Evolutionary conservation across 2,888 invertebrate genomes (phyloP), one percentile per base, ranked within the genome.

Genomic region (Eilema caniola): DNA sequence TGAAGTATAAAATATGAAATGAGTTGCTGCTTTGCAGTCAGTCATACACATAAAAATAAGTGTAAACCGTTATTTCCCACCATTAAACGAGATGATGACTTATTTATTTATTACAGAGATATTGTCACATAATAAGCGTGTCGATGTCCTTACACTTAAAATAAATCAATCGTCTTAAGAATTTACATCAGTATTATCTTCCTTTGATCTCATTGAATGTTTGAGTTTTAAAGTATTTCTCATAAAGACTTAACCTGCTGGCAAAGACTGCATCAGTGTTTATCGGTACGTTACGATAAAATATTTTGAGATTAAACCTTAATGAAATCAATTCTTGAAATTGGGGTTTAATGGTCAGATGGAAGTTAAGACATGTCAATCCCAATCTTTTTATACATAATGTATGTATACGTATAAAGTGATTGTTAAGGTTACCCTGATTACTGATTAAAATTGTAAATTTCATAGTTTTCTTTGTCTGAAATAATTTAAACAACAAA

Each of bases 141-240:
- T 86, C 83, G 81, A 86, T 85, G 85, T 86, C 84, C 78, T 78
- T 77, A 83, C 76, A 83, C 82, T 83, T 84, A 78, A 84, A 85
- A 88, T 88, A 90, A 89, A 90, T 89, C 89, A 89, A 86, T 86
- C 85, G 83, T 76, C 82, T 85, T 85, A 84, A 87, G 87, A 88
- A 87, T 87, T 83, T 83, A 82, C 85, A 85, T 82, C 76, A 86
- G 81, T 70, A 76, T 83, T 88, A 86, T 88, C 88, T 82, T 78
- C 67, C 74, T 75, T 41, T 74, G 77, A 86, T 89, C 88, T 87
- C 86, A 85, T 84, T 86, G 84, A 84, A 82, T 75, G 79, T 82
- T 82, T 78, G 73, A 77, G 72, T 79, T 77, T 77, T 73, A 84
- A 86, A 78, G 80, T 83, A 86, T 89, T 86, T 86, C 82, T 86